These are phyloP conservation scores for Ceratotherium simum DNA, from an alignment of 2,113 vertebrate species.

Conservation along the genomic window DNA sequence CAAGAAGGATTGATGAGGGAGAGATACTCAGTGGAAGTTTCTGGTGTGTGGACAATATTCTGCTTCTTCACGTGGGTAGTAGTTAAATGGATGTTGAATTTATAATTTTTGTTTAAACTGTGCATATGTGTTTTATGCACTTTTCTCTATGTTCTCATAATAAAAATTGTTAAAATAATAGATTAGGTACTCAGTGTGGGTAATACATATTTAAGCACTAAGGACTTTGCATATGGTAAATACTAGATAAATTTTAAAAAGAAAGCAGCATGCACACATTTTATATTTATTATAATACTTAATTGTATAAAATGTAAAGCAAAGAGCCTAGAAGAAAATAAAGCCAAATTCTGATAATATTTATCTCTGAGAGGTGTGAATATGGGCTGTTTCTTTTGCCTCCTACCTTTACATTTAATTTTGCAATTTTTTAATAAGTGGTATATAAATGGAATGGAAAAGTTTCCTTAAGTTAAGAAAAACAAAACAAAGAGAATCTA, in stretches of 20 bases:
- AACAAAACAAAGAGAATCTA: not conserved
- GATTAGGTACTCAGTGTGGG: not conserved
- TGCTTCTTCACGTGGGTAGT: not conserved
- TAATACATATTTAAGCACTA: not conserved
- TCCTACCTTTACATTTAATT: not conserved
- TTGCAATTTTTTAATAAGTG: not conserved
- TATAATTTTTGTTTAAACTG: not conserved
- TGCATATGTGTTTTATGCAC: not conserved
- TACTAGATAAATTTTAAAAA: not conserved
- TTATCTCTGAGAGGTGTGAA: not conserved
- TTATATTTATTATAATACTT: not conserved
- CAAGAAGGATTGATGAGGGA: not conserved
- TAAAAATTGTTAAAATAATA: slow-evolving; percentile 48
- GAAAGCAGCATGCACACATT: not conserved
- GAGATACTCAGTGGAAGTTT: not conserved
- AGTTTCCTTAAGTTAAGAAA: not conserved
- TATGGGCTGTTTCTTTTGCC: not conserved
- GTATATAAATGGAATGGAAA: not conserved
- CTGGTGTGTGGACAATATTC: not conserved
- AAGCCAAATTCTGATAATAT: not conserved
- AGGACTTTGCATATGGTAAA: not conserved
- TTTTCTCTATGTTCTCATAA: not conserved
- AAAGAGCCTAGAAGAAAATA: not conserved
- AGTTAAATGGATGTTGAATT: not conserved
- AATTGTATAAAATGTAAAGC: not conserved